Evolutionary conservation across 1,140 invertebrate species (phyloP), one percentile per base, ranked within the genome.

Genomic region (Euwallacea similis): DNA sequence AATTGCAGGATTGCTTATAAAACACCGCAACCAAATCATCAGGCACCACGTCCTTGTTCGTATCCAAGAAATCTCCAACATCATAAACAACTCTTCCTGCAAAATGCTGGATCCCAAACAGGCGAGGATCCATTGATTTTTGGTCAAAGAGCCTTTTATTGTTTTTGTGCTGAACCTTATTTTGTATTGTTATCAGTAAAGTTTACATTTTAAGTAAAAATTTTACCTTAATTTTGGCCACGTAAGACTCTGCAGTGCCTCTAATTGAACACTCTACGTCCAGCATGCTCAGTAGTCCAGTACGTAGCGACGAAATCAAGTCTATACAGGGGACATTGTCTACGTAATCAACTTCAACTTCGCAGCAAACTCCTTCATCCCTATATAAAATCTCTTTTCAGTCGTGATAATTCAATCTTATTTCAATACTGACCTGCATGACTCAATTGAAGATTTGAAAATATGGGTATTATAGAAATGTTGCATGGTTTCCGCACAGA

Each of bases 381-480:
- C 93, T 86, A 54, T 50, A 50, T 50, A 63, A 63, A 63, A 53
- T 13, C 10, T 1, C 6, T 42, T 58, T 13, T 58, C 16, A 21
- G 9, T n/a, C 11, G 9, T 58, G 46, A 58, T 61, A 3, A 42
- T 61, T 61, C 42, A 7, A 61, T 42, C 59, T 58, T 16, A 2
- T 33, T 7, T 13, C 8, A 42, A 2, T 63, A 33, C 21, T n/a
- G 55, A 72, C 71, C 71, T 72, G 79, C 95, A 96, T 53, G 95
- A 95, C 82, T 97, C 95, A 69, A 96, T 93, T 64, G 92, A 93
- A 7, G 93, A 94, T 83, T 97, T 97, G 83, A 98, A 97, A 70
- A 97, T 95, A 81, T 97, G 95, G 43, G 94, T 97, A 80, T 97
- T 97, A 85, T 97, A 98, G 81, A 97, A 97, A 82, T 97, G 95